Conservation (phyloP, 2,113 vertebrate species). For the Austrofundulus limnaeus region DNA sequence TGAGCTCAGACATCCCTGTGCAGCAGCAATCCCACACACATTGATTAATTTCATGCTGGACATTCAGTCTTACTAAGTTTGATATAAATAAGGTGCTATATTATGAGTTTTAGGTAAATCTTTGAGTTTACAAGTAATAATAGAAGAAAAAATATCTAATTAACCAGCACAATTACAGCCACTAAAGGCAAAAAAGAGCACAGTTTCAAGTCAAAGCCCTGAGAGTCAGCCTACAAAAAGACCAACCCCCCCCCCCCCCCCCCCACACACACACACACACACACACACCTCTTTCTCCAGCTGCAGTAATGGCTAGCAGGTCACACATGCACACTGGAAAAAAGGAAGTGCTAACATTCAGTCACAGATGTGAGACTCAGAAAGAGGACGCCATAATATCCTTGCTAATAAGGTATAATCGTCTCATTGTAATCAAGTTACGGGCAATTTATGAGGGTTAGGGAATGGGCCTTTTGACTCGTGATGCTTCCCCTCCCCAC, state of each 20-base stretch:
- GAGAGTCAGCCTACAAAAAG: constrained; percentile 28
- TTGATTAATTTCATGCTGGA: constrained; percentile 8
- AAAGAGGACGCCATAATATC: constrained; percentile 74
- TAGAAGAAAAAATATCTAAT: not conserved
- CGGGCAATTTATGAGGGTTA: constrained; percentile 68
- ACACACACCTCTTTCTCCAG: constrained; percentile 46
- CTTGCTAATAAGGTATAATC: constrained; percentile 79
- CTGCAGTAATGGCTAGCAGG: constrained; percentile 69
- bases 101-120: not conserved
- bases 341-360: constrained; percentile 67
- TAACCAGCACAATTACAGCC: no score
- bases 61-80: constrained; percentile 9
- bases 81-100: not conserved
- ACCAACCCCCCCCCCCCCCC: constrained; percentile 23
- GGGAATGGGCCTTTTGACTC: constrained; percentile 66
- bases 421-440: constrained; percentile 77
- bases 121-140: not conserved
- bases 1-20: constrained; percentile 43
- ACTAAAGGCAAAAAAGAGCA: not conserved
- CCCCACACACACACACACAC: no score
- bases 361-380: constrained; percentile 75
- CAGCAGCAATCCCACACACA: constrained; percentile 31
- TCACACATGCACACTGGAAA: constrained; percentile 61
- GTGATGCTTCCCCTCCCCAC: constrained; percentile 34
- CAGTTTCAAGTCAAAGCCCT: constrained; percentile 14